Conservation (phyloP, 2,888 invertebrate genomes). For the Nemotelus nigrinus region DNA sequence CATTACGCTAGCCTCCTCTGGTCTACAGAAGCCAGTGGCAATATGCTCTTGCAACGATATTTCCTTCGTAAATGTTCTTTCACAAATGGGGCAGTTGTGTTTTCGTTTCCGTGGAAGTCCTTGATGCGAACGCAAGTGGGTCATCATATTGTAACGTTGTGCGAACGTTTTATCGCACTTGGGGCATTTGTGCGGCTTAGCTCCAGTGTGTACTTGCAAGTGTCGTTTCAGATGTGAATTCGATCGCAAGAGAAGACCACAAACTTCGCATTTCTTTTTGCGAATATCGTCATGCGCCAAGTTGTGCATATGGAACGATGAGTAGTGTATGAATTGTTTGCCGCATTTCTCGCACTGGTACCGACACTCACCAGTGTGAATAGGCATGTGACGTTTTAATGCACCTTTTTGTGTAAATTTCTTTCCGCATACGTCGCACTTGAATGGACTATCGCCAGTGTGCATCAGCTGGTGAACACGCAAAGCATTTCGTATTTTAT, state of each 20-base stretch:
- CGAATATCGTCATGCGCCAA: constrained; percentile 60
- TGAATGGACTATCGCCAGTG: constrained; percentile 65
- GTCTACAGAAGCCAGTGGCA: neutral
- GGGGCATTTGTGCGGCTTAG: constrained; percentile 51
- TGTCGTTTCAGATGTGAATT: constrained; percentile 66
- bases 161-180: constrained; percentile 51
- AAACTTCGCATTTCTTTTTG: constrained; percentile 58
- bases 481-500: constrained; percentile 66
- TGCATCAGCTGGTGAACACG: constrained; percentile 67
- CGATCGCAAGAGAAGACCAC: constrained; percentile 64
- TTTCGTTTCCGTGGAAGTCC: constrained; percentile 40
- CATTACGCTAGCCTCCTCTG: constrained; percentile 5
- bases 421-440: constrained; percentile 67
- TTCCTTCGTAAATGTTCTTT: constrained; percentile 16
- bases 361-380: constrained; percentile 67
- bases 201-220: constrained; percentile 65
- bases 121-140: constrained; percentile 43
- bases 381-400: constrained; percentile 66
- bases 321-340: constrained; percentile 64
- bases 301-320: constrained; percentile 64
- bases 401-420: constrained; percentile 69
- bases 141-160: constrained; percentile 50
- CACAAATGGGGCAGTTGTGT: constrained; percentile 24
- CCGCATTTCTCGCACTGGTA: constrained; percentile 65
- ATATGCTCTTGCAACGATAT: constrained; percentile 24